A percentile compares a stretch with the other conserved stretches of the same genome.
phyloP scores from a whole-genome alignment of 30 jellyfish, hydroid and myxozoan species.

The Pseudorhiza aurosa region DNA sequence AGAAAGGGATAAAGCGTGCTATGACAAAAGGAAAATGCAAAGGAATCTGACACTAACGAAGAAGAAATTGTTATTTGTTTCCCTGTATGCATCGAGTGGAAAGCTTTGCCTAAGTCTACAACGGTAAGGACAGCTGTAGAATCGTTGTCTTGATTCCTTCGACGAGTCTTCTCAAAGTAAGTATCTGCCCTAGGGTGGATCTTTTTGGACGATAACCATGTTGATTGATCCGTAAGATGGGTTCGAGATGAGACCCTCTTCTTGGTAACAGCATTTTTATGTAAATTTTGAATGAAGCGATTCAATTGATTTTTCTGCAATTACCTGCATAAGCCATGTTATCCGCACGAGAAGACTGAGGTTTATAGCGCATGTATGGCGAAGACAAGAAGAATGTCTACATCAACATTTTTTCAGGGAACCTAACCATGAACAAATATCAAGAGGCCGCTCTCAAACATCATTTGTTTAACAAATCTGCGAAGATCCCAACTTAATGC shows the following conservation, averaged over 20 bases:
- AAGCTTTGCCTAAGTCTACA: too few relatives aligned
- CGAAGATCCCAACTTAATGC: background rate
- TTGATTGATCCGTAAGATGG: too few relatives aligned
- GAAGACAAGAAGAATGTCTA: conserved; percentile 11
- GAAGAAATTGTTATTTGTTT: conserved; percentile 7
- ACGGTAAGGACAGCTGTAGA: too few relatives aligned
- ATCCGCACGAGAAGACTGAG: conserved; percentile 11
- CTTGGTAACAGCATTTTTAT: too few relatives aligned
- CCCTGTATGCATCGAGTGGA: too few relatives aligned
- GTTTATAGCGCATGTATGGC: conserved; percentile 8
- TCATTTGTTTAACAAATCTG: background rate
- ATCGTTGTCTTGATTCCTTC: too few relatives aligned
- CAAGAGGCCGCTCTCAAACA: conserved; percentile 3
- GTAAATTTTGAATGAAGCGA: too few relatives aligned
- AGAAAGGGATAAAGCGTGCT: background rate
- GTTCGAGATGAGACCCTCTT: too few relatives aligned
- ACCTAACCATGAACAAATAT: conserved; percentile 6
- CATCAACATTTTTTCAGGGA: background rate
- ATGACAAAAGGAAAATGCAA: conserved; percentile 3
- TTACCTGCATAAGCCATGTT: conserved; percentile 3
- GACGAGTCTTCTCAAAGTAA: too few relatives aligned
- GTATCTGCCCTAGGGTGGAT: too few relatives aligned
- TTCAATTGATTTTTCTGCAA: too few relatives aligned
- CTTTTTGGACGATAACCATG: too few relatives aligned
- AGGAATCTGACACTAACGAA: background rate